These are phyloP conservation scores for Drosophila greeni DNA, from an alignment of 2,888 invertebrate genomes.

Conservation along the genomic window DNA sequence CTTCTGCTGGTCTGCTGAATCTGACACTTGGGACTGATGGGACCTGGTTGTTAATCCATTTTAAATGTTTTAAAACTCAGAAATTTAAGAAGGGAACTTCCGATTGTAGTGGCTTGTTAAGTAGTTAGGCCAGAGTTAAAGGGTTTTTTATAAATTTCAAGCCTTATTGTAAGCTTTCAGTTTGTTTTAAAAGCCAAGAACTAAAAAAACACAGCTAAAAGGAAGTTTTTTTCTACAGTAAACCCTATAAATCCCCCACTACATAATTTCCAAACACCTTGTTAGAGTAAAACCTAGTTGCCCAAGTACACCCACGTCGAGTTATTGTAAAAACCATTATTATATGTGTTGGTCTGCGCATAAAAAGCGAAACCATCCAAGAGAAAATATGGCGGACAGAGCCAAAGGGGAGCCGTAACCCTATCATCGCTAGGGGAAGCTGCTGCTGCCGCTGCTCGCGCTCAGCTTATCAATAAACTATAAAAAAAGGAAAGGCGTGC, in stretches of 20 bases:
- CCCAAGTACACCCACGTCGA: neutral
- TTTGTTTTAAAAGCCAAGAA: neutral
- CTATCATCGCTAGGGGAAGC: slow-evolving; percentile 43
- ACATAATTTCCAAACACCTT: neutral
- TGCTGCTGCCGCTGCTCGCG: slow-evolving; percentile 32
- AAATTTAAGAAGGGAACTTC: too few relatives aligned
- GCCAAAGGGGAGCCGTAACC: slow-evolving; percentile 46
- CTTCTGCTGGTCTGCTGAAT: slow-evolving; percentile 13
- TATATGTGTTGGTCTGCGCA: slow-evolving; percentile 27
- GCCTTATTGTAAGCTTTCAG: neutral
- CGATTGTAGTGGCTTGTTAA: too few relatives aligned
- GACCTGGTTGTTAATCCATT: neutral
- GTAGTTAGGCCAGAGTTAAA: too few relatives aligned
- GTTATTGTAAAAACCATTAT: slow-evolving; percentile 21
- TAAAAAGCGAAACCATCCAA: slow-evolving; percentile 59
- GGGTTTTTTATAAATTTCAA: too few relatives aligned
- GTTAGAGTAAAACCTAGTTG: slow-evolving; percentile 23
- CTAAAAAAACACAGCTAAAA: neutral
- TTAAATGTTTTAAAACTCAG: neutral
- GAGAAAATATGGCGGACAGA: slow-evolving; percentile 45
- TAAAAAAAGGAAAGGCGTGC: slow-evolving; percentile 48
- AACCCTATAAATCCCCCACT: neutral
- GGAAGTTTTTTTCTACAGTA: neutral
- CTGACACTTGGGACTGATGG: neutral
- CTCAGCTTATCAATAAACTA: slow-evolving; percentile 71